Evolutionary conservation across 2,797 vertebrate genomes (phyloP).

Genomic region (Rhodeus uyekii): DNA sequence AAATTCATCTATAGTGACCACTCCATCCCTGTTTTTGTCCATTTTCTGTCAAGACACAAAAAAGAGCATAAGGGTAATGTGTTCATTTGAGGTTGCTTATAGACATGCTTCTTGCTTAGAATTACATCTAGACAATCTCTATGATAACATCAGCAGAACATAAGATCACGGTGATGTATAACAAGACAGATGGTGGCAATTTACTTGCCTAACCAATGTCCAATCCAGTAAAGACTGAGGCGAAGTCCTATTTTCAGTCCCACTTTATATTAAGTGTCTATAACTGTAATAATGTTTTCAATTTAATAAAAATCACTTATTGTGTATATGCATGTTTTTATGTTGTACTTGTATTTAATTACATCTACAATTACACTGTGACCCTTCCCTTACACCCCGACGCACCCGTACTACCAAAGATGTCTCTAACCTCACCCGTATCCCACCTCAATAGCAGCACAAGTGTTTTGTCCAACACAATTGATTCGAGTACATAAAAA

Average conservation of each 20-base stretch:
- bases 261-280: neutral
- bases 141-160: neutral
- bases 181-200: neutral
- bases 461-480: no score
- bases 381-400: no score
- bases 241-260: neutral
- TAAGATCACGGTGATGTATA: neutral
- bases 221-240: neutral
- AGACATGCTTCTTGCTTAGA: neutral
- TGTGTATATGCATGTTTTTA: neutral
- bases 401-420: no score
- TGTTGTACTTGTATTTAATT: no score
- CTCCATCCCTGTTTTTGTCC: conserved; percentile 99
- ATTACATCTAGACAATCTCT: conserved; percentile 5
- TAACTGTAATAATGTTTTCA: no score
- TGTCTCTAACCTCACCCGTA: no score
- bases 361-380: no score
- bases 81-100: neutral
- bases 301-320: neutral
- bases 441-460: no score
- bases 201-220: neutral
- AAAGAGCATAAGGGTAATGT: neutral
- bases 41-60: conserved; percentile 86
- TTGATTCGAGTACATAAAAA: no score
- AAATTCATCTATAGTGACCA: conserved; percentile 99